Conservation (phyloP, 2,113 vertebrate species). For the Nerophis lumbriciformis region DNA sequence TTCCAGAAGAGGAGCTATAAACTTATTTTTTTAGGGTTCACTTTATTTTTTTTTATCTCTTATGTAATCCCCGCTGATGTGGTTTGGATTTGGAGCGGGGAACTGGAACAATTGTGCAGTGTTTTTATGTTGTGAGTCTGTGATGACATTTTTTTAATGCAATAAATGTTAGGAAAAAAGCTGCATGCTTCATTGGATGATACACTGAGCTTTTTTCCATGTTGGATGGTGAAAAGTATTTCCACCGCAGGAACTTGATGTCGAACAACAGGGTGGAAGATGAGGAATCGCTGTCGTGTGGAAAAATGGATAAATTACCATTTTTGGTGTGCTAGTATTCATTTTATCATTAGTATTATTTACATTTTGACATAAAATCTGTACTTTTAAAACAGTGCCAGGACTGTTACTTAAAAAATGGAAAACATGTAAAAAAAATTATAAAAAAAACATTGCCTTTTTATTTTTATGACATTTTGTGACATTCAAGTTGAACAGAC, state of each 20-base stretch:
- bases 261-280: slow-evolving; percentile 25
- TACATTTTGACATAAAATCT: too few species aligned
- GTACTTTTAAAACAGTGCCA: too few species aligned
- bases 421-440: too few species aligned
- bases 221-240: slow-evolving; percentile 15
- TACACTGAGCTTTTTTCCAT: slow-evolving; percentile 9
- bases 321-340: too few species aligned
- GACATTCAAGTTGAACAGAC: too few species aligned
- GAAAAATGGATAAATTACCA: too few species aligned
- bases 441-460: too few species aligned
- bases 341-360: too few species aligned
- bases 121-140: slow-evolving; percentile 9
- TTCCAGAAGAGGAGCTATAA: slow-evolving; percentile 12
- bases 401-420: too few species aligned
- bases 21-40: neutral
- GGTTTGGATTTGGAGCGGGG: slow-evolving; percentile 10
- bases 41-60: slow-evolving; percentile 15
- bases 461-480: too few species aligned
- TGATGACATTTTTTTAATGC: slow-evolving; percentile 35
- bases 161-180: slow-evolving; percentile 49
- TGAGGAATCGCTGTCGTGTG: slow-evolving; percentile 14
- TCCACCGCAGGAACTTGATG: slow-evolving; percentile 25
- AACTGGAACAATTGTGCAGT: neutral
- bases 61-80: slow-evolving; percentile 7
- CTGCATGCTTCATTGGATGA: neutral